Base-by-base conservation (phyloP, 1,140 invertebrate genomes). In the Pogonomyrmex californicus region DNA sequence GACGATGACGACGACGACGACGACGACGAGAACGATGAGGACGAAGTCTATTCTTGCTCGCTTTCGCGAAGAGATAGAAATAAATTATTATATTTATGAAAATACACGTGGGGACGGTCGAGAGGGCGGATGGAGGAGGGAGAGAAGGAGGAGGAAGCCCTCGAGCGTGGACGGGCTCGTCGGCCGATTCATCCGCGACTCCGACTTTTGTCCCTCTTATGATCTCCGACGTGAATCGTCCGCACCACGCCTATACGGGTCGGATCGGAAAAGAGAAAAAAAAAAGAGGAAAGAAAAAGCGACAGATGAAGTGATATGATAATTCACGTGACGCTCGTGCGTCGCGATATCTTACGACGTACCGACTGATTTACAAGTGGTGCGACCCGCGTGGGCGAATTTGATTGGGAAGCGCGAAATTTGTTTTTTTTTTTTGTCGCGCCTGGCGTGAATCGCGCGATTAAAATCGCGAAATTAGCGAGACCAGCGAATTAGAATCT, bases 1-100 rank as follows among this genome's bases (percentile, higher is more conserved):
- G 56, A 76, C 63, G 44, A 82, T 54, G 83, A 63, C 44, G 66
- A 85, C 65, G 85, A 71, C 62, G 86, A 75, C 56, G 82, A 86
- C 77, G 76, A 65, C 30, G 54, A 71, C 49, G 86, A 86, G 17
- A 66, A 65, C 30, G 54, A 71, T 44, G 86, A 86, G 17, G 87
- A 88, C 47, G 66, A 66, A 71, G 86, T 90, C 73, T 62, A 49
- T 58, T 17, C 51, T 85, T 89, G 86, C 88, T 90, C 87, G 89
- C 90, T 93, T 92, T 68, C 65, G 93, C 92, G 86, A 90, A 85
- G 82, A 17, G 56, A 88, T 86, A 85, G 82, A 88, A 89, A 91
- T 92, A 92, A 92, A 92, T 92, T 91, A 92, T 92, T 92, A 89
- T 92, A 89, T 91, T 92, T 91, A 91, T 87, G 86, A 87, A 91